Conservation (phyloP, 1,140 invertebrate species). For the Aphaenogaster floridana region DNA sequence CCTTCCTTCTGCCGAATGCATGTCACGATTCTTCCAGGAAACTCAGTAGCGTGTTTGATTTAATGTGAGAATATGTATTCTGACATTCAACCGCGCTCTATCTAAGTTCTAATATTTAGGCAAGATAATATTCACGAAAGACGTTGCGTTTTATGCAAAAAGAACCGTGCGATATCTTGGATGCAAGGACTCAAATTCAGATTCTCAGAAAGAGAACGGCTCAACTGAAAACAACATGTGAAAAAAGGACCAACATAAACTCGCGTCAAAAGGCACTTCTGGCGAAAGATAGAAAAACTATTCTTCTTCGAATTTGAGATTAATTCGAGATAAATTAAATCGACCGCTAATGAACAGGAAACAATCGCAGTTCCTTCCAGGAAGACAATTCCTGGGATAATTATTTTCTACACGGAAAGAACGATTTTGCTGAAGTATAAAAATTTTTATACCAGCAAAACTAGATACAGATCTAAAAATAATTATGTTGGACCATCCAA, state of each 20-base stretch:
- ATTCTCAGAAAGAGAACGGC: neutral
- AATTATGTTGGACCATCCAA: too few relatives aligned
- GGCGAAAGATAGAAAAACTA: neutral
- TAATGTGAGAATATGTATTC: neutral
- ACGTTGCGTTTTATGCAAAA: neutral
- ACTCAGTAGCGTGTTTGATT: neutral
- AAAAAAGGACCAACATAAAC: neutral
- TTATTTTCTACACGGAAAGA: neutral
- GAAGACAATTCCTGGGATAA: neutral
- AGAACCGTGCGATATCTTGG: neutral
- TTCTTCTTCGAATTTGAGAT: constrained; percentile 18
- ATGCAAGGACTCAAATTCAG: neutral
- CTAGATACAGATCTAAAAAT: too few relatives aligned
- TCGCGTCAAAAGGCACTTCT: neutral
- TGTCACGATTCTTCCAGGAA: neutral
- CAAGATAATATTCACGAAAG: neutral
- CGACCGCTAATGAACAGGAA: neutral
- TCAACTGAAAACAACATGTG: neutral
- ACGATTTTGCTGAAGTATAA: too few relatives aligned
- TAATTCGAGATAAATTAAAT: constrained; percentile 26
- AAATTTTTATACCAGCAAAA: too few relatives aligned
- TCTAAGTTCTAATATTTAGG: neutral
- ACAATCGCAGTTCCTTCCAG: neutral
- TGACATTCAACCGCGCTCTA: neutral
- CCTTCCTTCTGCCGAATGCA: neutral